phyloP scores from a whole-genome alignment of 2,113 vertebrate species.

The Oryzias woworae region DNA sequence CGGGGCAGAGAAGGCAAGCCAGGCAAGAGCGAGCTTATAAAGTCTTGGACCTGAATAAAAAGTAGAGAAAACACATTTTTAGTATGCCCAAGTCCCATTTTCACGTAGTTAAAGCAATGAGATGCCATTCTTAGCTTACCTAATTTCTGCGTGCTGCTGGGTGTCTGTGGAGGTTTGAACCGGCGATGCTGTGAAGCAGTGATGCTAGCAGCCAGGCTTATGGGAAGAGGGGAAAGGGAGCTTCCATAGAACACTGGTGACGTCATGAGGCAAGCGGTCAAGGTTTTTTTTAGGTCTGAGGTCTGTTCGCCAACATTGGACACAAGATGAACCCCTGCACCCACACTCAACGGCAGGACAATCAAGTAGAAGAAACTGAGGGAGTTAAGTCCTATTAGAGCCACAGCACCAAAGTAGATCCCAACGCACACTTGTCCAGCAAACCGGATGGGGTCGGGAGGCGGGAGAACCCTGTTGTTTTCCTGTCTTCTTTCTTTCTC shows the following conservation, averaged over 20 bases:
- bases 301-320: constrained; percentile 83
- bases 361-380: constrained; percentile 82
- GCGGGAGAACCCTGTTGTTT: constrained; percentile 34
- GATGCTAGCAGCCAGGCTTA: constrained; percentile 83
- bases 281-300: constrained; percentile 76
- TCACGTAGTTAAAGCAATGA: background rate
- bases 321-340: constrained; percentile 86
- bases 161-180: constrained; percentile 62
- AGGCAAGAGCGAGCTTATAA: constrained; percentile 80
- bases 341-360: constrained; percentile 83
- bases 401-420: constrained; percentile 84
- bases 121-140: constrained; percentile 46
- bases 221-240: constrained; percentile 81
- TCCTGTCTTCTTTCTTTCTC: constrained; percentile 35
- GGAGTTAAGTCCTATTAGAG: constrained; percentile 82
- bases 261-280: constrained; percentile 79
- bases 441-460: constrained; percentile 76
- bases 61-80: background rate
- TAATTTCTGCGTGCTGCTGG: constrained; percentile 45
- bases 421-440: constrained; percentile 83
- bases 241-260: constrained; percentile 86
- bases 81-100: background rate
- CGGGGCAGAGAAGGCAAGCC: constrained; percentile 83
- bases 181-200: constrained; percentile 77
- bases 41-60: constrained; percentile 73